phyloP scores from a whole-genome alignment of 30 jellyfish, hydroid and myxozoan species.

The Clytia hemisphaerica region DNA sequence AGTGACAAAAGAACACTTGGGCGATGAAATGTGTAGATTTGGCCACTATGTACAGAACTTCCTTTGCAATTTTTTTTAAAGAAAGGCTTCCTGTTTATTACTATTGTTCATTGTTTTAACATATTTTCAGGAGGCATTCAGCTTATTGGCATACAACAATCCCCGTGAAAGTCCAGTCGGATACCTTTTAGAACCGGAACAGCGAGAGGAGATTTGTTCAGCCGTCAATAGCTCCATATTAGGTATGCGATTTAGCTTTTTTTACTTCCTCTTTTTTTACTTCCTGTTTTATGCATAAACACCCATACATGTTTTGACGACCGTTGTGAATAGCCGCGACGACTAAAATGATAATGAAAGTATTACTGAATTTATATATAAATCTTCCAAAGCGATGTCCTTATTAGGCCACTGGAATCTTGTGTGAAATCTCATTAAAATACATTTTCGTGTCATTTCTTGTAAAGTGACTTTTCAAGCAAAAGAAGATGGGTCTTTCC shows the following conservation, averaged over 20 bases:
- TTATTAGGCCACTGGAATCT: no score
- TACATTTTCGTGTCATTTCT: neutral
- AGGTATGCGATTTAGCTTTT: slow-evolving; percentile 36
- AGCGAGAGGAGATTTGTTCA: slow-evolving; percentile 83
- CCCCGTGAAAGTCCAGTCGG: slow-evolving; percentile 96
- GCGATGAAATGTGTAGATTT: no score
- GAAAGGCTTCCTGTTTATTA: no score
- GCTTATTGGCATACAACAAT: slow-evolving; percentile 85
- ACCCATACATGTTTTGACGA: no score
- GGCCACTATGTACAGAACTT: no score
- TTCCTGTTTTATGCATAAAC: no score
- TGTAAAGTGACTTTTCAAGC: neutral
- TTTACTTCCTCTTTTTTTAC: neutral
- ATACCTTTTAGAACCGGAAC: slow-evolving; percentile 50
- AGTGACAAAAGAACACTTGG: no score
- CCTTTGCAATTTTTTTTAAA: no score
- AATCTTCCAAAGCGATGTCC: no score
- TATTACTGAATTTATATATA: no score
- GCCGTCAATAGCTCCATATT: slow-evolving; percentile 79
- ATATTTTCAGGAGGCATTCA: slow-evolving; percentile 70
- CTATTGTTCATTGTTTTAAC: neutral
- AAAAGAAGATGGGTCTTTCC: neutral
- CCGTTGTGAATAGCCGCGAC: no score
- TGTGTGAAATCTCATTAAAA: neutral
- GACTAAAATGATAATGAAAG: no score